Evolutionary conservation across 2,797 vertebrate species (phyloP).

Genomic region (Tachyglossus aculeatus): DNA sequence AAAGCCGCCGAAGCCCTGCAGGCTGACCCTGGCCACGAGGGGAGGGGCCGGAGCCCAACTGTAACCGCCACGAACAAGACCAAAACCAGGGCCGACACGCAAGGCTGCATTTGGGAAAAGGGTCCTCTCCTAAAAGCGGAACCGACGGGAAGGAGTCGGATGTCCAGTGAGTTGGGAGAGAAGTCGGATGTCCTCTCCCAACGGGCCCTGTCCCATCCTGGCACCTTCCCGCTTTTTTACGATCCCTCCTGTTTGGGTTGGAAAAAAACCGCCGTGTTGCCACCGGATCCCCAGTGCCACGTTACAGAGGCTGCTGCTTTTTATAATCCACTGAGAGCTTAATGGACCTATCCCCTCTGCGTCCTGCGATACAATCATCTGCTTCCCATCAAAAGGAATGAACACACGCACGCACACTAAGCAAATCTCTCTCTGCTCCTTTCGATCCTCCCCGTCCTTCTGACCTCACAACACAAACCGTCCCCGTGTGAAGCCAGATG

Average conservation of each 20-base stretch:
- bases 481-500: too few relatives aligned
- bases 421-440: background rate
- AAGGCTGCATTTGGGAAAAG: too few relatives aligned
- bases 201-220: background rate
- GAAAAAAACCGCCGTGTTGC: constrained; percentile 40
- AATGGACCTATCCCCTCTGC: constrained; percentile 52
- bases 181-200: too few relatives aligned
- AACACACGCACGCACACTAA: constrained; percentile 26
- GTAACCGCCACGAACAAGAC: too few relatives aligned
- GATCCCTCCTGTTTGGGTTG: constrained; percentile 35
- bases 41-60: background rate
- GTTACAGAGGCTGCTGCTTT: constrained; percentile 58
- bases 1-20: too few relatives aligned
- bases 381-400: constrained; percentile 49
- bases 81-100: too few relatives aligned
- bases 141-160: too few relatives aligned
- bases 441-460: background rate
- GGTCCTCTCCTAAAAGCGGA: too few relatives aligned
- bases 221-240: constrained; percentile 6
- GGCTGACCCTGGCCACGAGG: too few relatives aligned
- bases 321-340: constrained; percentile 47
- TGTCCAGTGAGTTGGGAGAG: too few relatives aligned
- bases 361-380: constrained; percentile 55
- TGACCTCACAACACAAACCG: too few relatives aligned
- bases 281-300: constrained; percentile 51